Percentiles rank a stretch among this genome's conserved stretches.
Evolutionary conservation across 2,888 invertebrate genomes (phyloP).

Genomic region (Drosophila flavopinicola): DNA sequence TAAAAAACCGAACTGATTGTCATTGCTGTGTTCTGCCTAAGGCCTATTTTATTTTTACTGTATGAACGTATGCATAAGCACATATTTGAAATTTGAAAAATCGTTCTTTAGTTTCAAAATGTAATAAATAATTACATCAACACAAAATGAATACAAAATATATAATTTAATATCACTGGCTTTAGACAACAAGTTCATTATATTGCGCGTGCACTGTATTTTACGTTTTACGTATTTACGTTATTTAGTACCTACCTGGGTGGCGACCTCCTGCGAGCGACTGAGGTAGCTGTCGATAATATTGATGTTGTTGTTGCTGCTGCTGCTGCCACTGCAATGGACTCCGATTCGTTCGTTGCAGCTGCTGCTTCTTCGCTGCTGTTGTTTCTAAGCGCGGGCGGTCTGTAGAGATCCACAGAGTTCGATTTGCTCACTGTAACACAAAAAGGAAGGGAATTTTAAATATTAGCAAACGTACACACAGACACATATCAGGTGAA

Average conservation of each 20-base stretch:
- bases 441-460: constrained; percentile 17
- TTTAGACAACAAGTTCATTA: too few relatives aligned
- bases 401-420: constrained; percentile 85
- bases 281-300: constrained; percentile 54
- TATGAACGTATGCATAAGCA: too few relatives aligned
- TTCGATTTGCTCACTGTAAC: constrained; percentile 78
- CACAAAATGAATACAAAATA: too few relatives aligned
- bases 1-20: too few relatives aligned
- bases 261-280: constrained; percentile 39
- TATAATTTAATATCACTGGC: background rate
- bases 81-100: too few relatives aligned
- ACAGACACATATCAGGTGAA: constrained; percentile 39
- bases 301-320: constrained; percentile 39
- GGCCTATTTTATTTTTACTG: too few relatives aligned
- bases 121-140: background rate
- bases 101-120: too few relatives aligned
- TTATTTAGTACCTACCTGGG: constrained; percentile 43
- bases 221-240: background rate
- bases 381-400: constrained; percentile 85
- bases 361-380: constrained; percentile 44
- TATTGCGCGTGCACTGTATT: too few relatives aligned
- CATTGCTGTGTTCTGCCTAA: too few relatives aligned
- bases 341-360: constrained; percentile 34
- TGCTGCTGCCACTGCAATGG: constrained; percentile 36
- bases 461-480: constrained; percentile 46